Evolutionary conservation across 2,113 vertebrate species (phyloP).

Genomic region (Rhegmatorhina hoffmannsi): DNA sequence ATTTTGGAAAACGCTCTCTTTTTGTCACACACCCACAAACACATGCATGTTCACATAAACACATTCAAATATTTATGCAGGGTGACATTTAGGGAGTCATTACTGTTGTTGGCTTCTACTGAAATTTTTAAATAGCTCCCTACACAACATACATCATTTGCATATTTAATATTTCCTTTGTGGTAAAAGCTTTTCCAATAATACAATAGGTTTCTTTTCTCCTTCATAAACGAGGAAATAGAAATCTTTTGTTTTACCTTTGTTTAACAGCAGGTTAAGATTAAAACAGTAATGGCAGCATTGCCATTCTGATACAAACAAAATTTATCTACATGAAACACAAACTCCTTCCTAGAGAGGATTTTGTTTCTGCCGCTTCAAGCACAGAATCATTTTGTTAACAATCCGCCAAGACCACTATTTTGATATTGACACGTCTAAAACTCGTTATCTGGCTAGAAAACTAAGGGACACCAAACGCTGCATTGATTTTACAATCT

Average conservation of each 20-base stretch:
- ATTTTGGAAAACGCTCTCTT: not conserved
- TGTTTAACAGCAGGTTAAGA: not conserved
- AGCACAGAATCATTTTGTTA: not conserved
- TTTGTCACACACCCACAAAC: not conserved
- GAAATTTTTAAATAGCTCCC: not conserved
- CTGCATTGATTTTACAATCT: not conserved
- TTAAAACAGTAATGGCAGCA: not conserved
- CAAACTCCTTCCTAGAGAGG: not conserved
- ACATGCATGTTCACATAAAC: not conserved
- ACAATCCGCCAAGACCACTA: not conserved
- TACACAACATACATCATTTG: not conserved
- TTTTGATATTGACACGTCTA: not conserved
- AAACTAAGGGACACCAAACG: not conserved
- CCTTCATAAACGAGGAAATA: not conserved
- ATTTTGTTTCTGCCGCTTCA: not conserved
- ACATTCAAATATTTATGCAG: conserved; percentile 22
- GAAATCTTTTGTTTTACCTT: not conserved
- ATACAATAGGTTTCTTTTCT: not conserved
- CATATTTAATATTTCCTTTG: not conserved
- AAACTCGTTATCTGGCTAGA: not conserved
- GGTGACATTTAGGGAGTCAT: not conserved
- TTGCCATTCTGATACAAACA: not conserved
- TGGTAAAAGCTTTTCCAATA: not conserved
- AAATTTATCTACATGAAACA: not conserved
- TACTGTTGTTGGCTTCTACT: not conserved